These are phyloP conservation scores for Dryocosmus kuriphilus DNA, from an alignment of 2,888 invertebrate genomes.

Conservation along the genomic window DNA sequence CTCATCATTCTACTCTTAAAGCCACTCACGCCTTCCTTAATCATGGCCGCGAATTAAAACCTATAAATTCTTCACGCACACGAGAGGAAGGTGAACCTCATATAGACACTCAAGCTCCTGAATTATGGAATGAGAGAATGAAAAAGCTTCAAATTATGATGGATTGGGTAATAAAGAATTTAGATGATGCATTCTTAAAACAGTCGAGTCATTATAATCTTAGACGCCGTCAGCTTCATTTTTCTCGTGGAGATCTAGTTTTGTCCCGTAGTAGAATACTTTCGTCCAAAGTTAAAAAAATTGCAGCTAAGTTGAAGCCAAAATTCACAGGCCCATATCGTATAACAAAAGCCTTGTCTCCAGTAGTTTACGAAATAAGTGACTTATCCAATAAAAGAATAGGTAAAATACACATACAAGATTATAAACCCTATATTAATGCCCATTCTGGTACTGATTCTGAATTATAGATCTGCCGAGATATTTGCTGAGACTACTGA, in stretches of 20 bases:
- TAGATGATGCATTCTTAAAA: background rate
- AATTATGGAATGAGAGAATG: background rate
- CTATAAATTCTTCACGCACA: too few species aligned
- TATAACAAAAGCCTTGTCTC: background rate
- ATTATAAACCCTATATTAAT: too few species aligned
- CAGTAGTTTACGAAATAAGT: too few species aligned
- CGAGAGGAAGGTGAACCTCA: too few species aligned
- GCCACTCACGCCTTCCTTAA: conserved; percentile 42
- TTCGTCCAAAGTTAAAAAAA: conserved; percentile 20
- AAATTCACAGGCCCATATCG: background rate
- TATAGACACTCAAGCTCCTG: background rate
- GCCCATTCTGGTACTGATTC: too few species aligned
- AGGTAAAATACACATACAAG: too few species aligned
- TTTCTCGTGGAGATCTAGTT: background rate
- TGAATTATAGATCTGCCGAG: too few species aligned
- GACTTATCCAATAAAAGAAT: too few species aligned
- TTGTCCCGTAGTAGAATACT: background rate
- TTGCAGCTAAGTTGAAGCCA: conserved; percentile 34
- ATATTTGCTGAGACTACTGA: too few species aligned
- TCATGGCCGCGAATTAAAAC: conserved; percentile 30
- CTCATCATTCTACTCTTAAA: conserved; percentile 32
- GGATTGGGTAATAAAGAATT: conserved; percentile 5
- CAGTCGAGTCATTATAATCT: conserved; percentile 18
- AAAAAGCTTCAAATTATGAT: background rate
- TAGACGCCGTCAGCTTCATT: background rate